A percentile compares a stretch with the other conserved stretches of the same genome.
phyloP scores from a whole-genome alignment of 2,888 invertebrate genomes.

The Magallana nippona region DNA sequence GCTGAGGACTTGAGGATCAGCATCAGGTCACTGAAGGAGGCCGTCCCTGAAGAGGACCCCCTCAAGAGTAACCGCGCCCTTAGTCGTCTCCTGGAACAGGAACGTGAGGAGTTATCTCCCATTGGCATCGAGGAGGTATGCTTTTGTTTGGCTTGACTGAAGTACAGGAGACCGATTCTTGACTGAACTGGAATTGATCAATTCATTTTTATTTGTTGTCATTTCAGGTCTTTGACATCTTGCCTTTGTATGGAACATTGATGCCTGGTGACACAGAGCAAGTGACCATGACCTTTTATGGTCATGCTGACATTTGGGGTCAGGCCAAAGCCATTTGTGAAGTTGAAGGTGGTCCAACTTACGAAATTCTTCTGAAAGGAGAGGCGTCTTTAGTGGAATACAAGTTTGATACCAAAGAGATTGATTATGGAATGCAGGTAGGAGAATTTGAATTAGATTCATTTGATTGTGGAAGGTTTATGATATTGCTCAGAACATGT shows the following conservation, averaged over 20 bases:
- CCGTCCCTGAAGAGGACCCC: conserved; percentile 64
- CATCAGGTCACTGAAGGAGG: conserved; percentile 57
- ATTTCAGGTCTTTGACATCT: conserved; percentile 79
- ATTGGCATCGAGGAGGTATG: conserved; percentile 76
- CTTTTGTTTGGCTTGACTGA: neutral
- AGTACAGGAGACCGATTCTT: neutral
- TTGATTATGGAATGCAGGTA: conserved; percentile 79
- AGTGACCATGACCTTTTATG: conserved; percentile 80
- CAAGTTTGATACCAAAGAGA: conserved; percentile 75
- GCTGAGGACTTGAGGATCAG: conserved; percentile 55
- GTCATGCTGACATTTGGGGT: conserved; percentile 79
- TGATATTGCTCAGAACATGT: neutral
- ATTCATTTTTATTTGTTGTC: too few relatives aligned
- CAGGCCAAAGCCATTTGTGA: conserved; percentile 79
- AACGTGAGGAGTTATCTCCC: conserved; percentile 60
- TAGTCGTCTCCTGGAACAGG: conserved; percentile 69
- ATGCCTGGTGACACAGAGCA: conserved; percentile 79
- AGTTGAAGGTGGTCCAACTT: conserved; percentile 79
- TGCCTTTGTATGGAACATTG: conserved; percentile 79
- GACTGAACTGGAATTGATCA: too few relatives aligned
- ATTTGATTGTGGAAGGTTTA: neutral
- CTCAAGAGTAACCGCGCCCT: conserved; percentile 71
- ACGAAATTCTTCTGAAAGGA: conserved; percentile 77
- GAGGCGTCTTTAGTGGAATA: conserved; percentile 79
- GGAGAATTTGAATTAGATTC: neutral